Evolutionary conservation across 2,888 invertebrate species (phyloP), one percentile per base, ranked within the genome.

Genomic region (Venusia cambrica): DNA sequence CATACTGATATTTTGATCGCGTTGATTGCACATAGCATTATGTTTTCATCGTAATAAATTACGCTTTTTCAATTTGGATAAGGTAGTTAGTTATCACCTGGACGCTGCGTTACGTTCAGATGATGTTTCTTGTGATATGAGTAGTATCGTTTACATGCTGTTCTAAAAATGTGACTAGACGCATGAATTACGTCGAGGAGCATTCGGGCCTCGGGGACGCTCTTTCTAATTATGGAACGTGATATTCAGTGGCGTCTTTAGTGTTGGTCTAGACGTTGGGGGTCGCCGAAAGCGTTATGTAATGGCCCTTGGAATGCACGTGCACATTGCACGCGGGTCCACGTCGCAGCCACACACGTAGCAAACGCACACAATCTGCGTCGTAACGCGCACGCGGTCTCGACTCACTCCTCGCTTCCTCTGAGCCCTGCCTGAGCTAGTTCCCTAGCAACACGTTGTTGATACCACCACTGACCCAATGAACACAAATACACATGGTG

Each of bases 391-490:
- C 52, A 45, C 63, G 63, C 62, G 64, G 62, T 63, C 57, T n/a
- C n/a, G n/a, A n/a, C n/a, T n/a, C n/a, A n/a, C n/a, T n/a, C n/a
- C 51, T 57, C 59, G 48, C 35, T 29, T 28, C 29, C 14, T 18
- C 17, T 19, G 11, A 10, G 26, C 36, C 17, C 20, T 29, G 11
- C 36, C 42, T 27, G 29, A 33, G 48, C 60, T 68, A 81, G 85
- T 87, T 78, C 84, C 85, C 80, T 87, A 87, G 85, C 85, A 87
- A 87, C 84, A 78, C 69, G 75, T 74, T 83, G 84, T 87, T 87
- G 84, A 85, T 74, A 74, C 78, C 67, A 66, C 71, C 69, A 73
- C 73, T 80, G 76, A 78, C 77, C 80, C 66, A 73, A 73, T 78
- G 75, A 80, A 80, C 66, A 80, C 79, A 79, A 80, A 71, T 79